Evolutionary conservation across 2,888 invertebrate genomes (phyloP).

Genomic region (Apodemia mormo): DNA sequence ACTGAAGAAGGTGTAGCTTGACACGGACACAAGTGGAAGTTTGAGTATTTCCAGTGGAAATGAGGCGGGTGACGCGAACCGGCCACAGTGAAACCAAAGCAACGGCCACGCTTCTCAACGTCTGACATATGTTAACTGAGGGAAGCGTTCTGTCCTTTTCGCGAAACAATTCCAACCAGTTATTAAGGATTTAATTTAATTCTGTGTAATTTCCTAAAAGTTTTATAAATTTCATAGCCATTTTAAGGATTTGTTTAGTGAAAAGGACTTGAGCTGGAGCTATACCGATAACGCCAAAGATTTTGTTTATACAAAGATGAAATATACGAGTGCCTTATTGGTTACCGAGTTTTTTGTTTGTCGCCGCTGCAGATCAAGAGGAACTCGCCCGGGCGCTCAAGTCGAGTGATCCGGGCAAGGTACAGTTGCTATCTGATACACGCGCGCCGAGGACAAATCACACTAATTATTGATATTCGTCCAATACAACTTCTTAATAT

Average conservation of each 20-base stretch:
- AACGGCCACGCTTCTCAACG: neutral
- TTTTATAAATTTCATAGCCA: neutral
- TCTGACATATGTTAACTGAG: neutral
- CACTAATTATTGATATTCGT: neutral
- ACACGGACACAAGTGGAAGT: slow-evolving; percentile 57
- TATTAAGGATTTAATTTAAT: neutral
- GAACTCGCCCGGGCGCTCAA: slow-evolving; percentile 89
- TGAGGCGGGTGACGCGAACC: slow-evolving; percentile 72
- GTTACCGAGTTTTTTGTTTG: slow-evolving; percentile 77
- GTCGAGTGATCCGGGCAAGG: slow-evolving; percentile 91
- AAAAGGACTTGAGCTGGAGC: slow-evolving; percentile 1
- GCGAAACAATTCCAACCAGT: neutral
- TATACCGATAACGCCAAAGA: slow-evolving; percentile 66
- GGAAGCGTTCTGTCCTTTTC: neutral
- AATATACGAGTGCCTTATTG: slow-evolving; percentile 82
- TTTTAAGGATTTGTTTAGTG: neutral
- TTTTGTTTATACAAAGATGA: slow-evolving; percentile 69
- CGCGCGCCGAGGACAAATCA: slow-evolving; percentile 6
- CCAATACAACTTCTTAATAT: neutral
- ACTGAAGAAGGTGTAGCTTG: slow-evolving; percentile 56
- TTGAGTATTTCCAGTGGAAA: slow-evolving; percentile 71
- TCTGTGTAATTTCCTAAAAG: neutral
- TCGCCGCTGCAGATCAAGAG: slow-evolving; percentile 64
- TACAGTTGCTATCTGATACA: slow-evolving; percentile 81
- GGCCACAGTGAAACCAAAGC: slow-evolving; percentile 21